These are phyloP conservation scores for Sebastes kiyomatsui DNA, from an alignment of 2,797 vertebrate species.

Conservation along the genomic window DNA sequence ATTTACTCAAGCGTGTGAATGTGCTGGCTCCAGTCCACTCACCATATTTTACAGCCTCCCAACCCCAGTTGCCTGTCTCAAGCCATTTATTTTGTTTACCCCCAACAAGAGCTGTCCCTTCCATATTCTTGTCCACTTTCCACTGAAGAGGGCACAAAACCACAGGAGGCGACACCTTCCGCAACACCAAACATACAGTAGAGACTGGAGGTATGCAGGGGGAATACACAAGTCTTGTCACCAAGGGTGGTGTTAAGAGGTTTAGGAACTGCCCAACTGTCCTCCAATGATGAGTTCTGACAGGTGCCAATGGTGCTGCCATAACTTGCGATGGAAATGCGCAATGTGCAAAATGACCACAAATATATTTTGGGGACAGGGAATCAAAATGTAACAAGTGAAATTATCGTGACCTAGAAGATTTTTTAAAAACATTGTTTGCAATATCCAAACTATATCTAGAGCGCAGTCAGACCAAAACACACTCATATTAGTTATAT, in stretches of 20 bases:
- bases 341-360: neutral
- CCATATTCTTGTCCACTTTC: slow-evolving; percentile 2
- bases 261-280: neutral
- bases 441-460: neutral
- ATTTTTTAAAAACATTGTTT: neutral
- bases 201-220: neutral
- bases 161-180: neutral
- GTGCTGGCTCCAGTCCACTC: neutral
- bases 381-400: neutral
- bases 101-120: slow-evolving; percentile 4
- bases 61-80: neutral
- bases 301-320: slow-evolving; percentile 16
- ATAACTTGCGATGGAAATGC: neutral
- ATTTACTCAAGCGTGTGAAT: slow-evolving; percentile 21
- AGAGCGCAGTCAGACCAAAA: neutral
- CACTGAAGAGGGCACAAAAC: neutral
- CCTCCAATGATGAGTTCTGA: slow-evolving; percentile 27
- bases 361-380: neutral
- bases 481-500: neutral
- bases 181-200: slow-evolving; percentile 9
- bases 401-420: neutral
- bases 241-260: neutral
- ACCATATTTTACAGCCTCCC: slow-evolving; percentile 5
- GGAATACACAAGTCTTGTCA: neutral
- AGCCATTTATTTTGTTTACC: slow-evolving; percentile 49